phyloP scores from a whole-genome alignment of 2,113 vertebrate species.

The Peucedramus taeniatus region DNA sequence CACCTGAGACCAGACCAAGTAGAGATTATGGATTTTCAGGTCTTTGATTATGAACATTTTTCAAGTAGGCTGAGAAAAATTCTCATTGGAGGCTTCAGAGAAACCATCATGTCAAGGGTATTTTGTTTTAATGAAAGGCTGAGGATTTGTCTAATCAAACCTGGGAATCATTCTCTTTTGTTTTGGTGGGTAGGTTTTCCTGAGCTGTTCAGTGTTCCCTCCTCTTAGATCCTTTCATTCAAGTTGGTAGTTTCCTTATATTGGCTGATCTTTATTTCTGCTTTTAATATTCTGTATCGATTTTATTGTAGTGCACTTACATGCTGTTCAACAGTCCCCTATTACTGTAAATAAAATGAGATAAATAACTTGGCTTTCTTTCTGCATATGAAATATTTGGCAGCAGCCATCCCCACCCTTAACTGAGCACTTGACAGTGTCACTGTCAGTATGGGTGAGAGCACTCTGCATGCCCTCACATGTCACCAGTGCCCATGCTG shows the following conservation, averaged over 20 bases:
- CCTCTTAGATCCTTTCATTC: background rate
- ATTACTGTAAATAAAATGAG: constrained; percentile 52
- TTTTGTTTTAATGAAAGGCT: background rate
- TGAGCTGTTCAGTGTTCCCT: background rate
- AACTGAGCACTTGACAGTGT: background rate
- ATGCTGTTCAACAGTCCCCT: background rate
- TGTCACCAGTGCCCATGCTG: background rate
- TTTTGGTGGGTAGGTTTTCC: background rate
- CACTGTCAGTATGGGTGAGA: background rate
- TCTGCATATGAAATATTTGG: background rate
- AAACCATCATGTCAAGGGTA: background rate
- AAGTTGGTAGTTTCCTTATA: background rate
- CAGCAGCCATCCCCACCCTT: background rate
- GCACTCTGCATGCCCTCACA: background rate
- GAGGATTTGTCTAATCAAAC: background rate
- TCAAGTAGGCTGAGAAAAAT: background rate
- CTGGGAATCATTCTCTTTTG: background rate
- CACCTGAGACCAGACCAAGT: background rate
- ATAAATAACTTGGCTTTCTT: constrained; percentile 41
- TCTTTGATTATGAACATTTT: background rate
- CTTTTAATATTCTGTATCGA: constrained; percentile 39
- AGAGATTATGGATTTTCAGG: background rate
- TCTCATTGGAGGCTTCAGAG: background rate
- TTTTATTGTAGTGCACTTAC: constrained; percentile 41
- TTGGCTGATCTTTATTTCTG: constrained; percentile 43